Conservation (phyloP, 2,113 vertebrate species). For the Dinomys branickii region DNA sequence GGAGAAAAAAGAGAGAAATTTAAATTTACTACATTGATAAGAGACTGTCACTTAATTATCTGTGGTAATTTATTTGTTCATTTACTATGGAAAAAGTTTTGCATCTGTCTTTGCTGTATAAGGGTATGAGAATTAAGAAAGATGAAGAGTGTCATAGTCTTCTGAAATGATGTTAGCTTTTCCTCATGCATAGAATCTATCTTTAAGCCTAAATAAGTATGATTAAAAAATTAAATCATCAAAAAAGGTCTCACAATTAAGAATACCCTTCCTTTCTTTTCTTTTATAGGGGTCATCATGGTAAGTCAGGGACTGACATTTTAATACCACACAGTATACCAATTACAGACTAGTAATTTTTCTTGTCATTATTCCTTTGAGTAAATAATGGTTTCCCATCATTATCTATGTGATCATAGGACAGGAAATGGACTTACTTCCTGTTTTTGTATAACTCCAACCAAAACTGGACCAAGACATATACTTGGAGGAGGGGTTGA, state of each 20-base stretch:
- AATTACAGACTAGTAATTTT: background rate
- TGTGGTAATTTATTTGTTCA: background rate
- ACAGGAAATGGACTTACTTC: background rate
- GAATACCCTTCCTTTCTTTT: background rate
- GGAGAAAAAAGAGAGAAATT: background rate
- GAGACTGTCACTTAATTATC: background rate
- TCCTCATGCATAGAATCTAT: background rate
- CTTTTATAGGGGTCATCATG: background rate
- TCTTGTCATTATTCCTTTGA: background rate
- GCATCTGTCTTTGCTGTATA: background rate
- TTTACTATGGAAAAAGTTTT: background rate
- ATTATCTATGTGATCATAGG: background rate
- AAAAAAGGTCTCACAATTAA: background rate
- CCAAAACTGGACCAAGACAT: background rate
- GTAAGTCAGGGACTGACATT: background rate
- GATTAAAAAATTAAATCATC: background rate
- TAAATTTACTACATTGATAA: background rate
- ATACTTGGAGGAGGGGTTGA: background rate
- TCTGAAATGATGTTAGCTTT: background rate
- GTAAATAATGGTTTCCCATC: background rate
- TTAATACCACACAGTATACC: background rate
- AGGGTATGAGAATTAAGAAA: background rate
- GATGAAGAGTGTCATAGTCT: background rate
- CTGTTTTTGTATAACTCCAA: background rate
- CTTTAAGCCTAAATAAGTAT: constrained; percentile 8